Evolutionary conservation across 2,113 vertebrate genomes (phyloP).

Genomic region (Pteronura brasiliensis): DNA sequence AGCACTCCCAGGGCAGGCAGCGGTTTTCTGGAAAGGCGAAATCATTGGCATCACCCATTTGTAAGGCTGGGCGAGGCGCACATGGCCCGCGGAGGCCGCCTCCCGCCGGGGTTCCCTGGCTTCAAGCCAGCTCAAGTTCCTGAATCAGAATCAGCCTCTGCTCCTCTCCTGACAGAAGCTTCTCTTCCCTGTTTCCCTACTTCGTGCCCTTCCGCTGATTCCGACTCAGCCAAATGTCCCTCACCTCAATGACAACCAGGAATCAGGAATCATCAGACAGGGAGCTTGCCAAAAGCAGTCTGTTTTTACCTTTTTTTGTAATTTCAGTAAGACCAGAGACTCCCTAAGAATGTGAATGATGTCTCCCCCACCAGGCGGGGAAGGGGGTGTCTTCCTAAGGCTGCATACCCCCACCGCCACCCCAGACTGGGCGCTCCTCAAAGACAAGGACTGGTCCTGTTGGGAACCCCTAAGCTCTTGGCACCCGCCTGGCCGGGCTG

Average conservation of each 20-base stretch:
- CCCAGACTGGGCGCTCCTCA: not conserved
- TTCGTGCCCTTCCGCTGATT: not conserved
- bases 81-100: not conserved
- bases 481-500: fast-evolving
- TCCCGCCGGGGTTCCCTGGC: not conserved
- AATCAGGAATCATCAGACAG: not conserved
- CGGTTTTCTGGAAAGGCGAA: slow-evolving; percentile 66
- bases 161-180: not conserved
- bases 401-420: not conserved
- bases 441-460: not conserved
- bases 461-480: not conserved
- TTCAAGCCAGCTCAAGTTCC: not conserved
- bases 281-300: not conserved
- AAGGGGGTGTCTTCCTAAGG: not conserved
- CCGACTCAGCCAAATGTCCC: not conserved
- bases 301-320: not conserved
- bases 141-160: not conserved
- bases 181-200: not conserved
- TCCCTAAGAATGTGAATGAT: not conserved
- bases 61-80: not conserved
- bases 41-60: not conserved
- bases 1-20: not conserved
- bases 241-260: not conserved
- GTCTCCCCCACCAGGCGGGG: not conserved
- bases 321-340: not conserved